phyloP scores from a whole-genome alignment of 2,888 invertebrate genomes.

The Leptogaster cylindrica region DNA sequence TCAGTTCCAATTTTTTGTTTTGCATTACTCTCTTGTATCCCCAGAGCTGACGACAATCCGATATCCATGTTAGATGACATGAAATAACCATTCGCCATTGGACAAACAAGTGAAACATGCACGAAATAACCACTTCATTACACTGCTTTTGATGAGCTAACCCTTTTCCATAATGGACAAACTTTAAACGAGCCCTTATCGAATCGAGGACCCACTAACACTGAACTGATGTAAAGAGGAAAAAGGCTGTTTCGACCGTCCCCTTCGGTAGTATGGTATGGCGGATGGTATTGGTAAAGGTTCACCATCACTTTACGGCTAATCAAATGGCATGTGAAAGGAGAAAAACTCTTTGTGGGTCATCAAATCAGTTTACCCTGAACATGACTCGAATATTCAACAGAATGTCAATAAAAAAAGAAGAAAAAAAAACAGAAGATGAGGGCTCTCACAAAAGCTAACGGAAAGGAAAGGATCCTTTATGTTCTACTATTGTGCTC shows the following conservation, averaged over 20 bases:
- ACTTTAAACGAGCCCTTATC: constrained; percentile 31
- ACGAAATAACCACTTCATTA: constrained; percentile 39
- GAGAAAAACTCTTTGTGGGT: constrained; percentile 44
- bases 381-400: constrained; percentile 46
- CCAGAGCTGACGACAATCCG: no score
- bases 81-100: not conserved
- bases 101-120: no score
- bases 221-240: not conserved
- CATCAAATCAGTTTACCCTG: constrained; percentile 45
- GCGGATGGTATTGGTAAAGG: not conserved
- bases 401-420: constrained; percentile 41
- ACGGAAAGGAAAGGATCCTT: no score
- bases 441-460: no score
- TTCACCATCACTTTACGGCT: constrained; percentile 32
- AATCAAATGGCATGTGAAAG: constrained; percentile 40
- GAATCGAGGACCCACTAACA: constrained; percentile 14
- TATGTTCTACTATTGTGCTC: constrained; percentile 1
- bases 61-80: no score
- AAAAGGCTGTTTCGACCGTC: not conserved
- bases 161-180: constrained; percentile 31
- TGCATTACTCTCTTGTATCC: no score
- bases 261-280: not conserved
- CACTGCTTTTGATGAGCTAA: constrained; percentile 26
- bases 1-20: no score
- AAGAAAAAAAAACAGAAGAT: constrained; percentile 13